A percentile compares a stretch with the other conserved stretches of the same genome.
Evolutionary conservation across 2,113 vertebrate species (phyloP).

Genomic region (Trinectes maculatus): DNA sequence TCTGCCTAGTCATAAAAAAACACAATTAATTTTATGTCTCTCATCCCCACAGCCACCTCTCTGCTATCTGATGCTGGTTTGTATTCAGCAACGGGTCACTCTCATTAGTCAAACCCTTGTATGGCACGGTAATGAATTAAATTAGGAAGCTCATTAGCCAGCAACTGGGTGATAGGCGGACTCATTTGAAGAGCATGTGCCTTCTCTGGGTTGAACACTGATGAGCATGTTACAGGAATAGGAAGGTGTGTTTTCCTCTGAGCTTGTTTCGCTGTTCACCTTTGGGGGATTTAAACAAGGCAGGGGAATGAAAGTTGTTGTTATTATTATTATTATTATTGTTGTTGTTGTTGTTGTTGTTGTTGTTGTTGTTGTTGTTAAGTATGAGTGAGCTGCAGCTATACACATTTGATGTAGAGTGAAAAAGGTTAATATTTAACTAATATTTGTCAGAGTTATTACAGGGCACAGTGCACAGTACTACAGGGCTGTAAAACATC

Average conservation of each 20-base stretch:
- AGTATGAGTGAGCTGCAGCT: no score
- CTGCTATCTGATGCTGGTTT: slow-evolving; percentile 36
- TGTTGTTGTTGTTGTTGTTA: no score
- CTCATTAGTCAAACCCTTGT: slow-evolving; percentile 67
- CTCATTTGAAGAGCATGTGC: slow-evolving; percentile 60
- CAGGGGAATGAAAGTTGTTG: slow-evolving; percentile 44
- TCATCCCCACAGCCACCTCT: background rate
- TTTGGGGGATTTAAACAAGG: slow-evolving; percentile 39
- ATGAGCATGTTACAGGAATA: slow-evolving; percentile 43
- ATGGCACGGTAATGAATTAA: slow-evolving; percentile 64
- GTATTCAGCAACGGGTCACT: slow-evolving; percentile 57
- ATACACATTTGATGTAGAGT: no score
- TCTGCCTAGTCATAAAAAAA: background rate
- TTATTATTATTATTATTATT: no score
- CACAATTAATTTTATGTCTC: slow-evolving; percentile 4
- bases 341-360: no score
- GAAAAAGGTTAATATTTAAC: no score
- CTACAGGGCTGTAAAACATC: no score
- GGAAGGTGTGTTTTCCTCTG: slow-evolving; percentile 21
- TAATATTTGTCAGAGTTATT: no score
- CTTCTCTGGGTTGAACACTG: slow-evolving; percentile 52
- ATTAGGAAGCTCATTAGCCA: slow-evolving; percentile 70
- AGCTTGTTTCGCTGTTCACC: slow-evolving; percentile 32
- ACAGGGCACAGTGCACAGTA: no score
- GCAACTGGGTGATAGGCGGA: slow-evolving; percentile 46